These are phyloP conservation scores for Agrenia bidenticulata DNA, from an alignment of 2,888 invertebrate species.

Conservation along the genomic window DNA sequence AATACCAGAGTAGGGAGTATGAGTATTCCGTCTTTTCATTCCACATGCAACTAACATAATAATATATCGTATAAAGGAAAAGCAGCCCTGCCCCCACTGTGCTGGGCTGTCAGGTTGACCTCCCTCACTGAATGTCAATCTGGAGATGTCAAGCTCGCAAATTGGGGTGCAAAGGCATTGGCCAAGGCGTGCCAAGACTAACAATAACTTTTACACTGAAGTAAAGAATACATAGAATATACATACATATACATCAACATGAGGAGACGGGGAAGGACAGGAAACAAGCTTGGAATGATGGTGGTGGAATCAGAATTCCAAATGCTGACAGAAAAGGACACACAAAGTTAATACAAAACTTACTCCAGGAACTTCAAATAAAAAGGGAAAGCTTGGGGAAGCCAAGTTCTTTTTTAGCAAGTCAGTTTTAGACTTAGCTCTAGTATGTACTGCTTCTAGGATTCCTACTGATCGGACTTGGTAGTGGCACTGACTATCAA, in stretches of 20 bases:
- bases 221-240: constrained; percentile 3
- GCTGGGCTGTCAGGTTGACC: constrained; percentile 53
- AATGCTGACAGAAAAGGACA: constrained; percentile 15
- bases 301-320: constrained; percentile 17
- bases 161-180: constrained; percentile 51
- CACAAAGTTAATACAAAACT: constrained; percentile 12
- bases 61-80: no score
- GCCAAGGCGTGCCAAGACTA: constrained; percentile 41
- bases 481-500: no score
- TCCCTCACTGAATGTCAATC: constrained; percentile 54
- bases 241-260: constrained; percentile 14
- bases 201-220: constrained; percentile 7
- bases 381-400: constrained; percentile 3
- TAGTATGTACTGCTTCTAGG: not conserved
- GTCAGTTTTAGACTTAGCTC: not conserved
- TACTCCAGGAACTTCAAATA: constrained; percentile 5
- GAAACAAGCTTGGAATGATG: constrained; percentile 4
- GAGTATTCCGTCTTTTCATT: no score
- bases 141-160: constrained; percentile 53
- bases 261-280: not conserved
- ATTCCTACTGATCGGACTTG: not conserved
- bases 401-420: constrained; percentile 3
- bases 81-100: not conserved
- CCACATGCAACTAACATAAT: no score
- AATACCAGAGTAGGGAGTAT: constrained; percentile 31